Evolutionary conservation across 2,888 invertebrate species (phyloP), one percentile per base, ranked within the genome.

Genomic region (Lacanobia oleracea): DNA sequence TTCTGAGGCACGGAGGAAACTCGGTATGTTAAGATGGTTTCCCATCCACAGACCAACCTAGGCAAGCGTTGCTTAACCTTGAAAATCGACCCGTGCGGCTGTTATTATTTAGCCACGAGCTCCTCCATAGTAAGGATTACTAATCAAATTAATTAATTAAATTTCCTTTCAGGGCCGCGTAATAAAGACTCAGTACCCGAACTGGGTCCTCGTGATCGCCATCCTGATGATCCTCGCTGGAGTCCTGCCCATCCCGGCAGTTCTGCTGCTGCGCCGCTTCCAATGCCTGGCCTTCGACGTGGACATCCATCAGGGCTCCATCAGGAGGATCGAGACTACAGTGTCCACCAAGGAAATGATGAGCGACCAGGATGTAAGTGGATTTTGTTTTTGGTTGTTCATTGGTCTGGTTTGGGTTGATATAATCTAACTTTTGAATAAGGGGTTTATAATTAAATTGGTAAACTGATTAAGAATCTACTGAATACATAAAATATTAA

Each of bases 261-360:
- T 99, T 62, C 97, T 98, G 92, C 96, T 99, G 48, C 97, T 99
- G 88, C 97, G 99, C 78, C 97, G 98, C 90, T 99, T 98, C 97
- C 98, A 98, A 93, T 98, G 98, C 90, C 97, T 98, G 80, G 97
- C 98, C 86, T 97, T 98, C 85, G 99, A 99, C 91, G 97, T 98
- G 88, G 98, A 98, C 93, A 98, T 99, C 89, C 98, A 98, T 92
- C 98, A 98, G 96, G 98, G 98, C 43, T 98, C 98, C 80, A 98
- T 99, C 92, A 97, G 98, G 87, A 97, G 99, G 86, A 98, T 99
- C 88, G 99, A 99, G 92, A 98, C 99, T 45, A 99, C 99, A 0
- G 98, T 98, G 16, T 98, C 98, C 33, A 99, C 99, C 40, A 98
- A 98, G 93, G 98, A 98, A 94, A 99, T 99, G 99, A 98, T 99